A percentile compares a stretch with the other conserved stretches of the same genome.
Evolutionary conservation across 2,797 vertebrate species (phyloP).

Genomic region (Alectoris magna): DNA sequence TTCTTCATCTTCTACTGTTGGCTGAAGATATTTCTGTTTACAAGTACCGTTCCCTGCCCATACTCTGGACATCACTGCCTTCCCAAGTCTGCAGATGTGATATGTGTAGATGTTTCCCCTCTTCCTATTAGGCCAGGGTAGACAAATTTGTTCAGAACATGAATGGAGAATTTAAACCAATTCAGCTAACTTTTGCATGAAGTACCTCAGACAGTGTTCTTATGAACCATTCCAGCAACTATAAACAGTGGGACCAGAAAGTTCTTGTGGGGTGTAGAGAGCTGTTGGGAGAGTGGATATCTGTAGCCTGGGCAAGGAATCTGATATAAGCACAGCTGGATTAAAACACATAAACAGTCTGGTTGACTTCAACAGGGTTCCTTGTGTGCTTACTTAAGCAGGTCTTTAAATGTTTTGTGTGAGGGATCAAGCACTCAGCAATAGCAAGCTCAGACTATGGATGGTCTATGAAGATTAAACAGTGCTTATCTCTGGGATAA

Average conservation of each 20-base stretch:
- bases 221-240: neutral
- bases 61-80: fast-evolving
- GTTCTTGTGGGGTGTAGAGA: neutral
- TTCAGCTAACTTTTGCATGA: neutral
- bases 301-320: neutral
- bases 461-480: neutral
- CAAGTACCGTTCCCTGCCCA: neutral
- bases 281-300: neutral
- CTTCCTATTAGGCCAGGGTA: neutral
- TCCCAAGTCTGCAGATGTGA: neutral
- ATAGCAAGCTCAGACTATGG: neutral
- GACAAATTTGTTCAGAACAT: neutral
- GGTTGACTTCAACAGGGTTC: neutral
- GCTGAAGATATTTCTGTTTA: neutral
- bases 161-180: neutral
- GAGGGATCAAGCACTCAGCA: neutral
- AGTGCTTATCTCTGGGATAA: neutral
- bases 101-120: fast-evolving
- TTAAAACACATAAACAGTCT: neutral
- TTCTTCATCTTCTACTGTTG: neutral
- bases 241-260: neutral
- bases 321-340: neutral
- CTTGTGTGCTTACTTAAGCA: neutral
- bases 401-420: neutral
- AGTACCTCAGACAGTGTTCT: neutral